These are phyloP conservation scores for Pseudonaja textilis DNA, from an alignment of 2,113 vertebrate species.

Conservation along the genomic window DNA sequence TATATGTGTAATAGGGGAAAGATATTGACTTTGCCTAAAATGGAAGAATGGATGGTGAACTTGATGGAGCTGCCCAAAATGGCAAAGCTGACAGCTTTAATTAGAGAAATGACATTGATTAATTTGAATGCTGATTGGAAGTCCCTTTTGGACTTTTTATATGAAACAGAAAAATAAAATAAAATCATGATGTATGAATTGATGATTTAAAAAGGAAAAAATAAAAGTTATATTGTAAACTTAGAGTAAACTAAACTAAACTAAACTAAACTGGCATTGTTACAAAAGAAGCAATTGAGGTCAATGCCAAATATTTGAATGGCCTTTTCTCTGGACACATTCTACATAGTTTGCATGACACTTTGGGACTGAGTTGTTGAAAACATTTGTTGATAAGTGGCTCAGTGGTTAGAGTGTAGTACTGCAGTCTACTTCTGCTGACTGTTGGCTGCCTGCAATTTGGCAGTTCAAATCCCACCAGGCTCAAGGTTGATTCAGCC, in stretches of 20 bases:
- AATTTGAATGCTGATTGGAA: not conserved
- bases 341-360: not conserved
- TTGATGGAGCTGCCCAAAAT: not conserved
- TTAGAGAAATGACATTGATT: not conserved
- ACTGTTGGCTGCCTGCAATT: no score
- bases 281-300: not conserved
- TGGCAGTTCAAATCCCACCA: no score
- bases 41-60: not conserved
- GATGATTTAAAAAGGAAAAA: not conserved
- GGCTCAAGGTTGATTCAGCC: no score
- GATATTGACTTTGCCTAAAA: not conserved
- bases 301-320: not conserved
- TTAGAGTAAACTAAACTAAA: not conserved
- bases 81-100: not conserved
- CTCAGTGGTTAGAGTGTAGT: no score
- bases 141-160: not conserved
- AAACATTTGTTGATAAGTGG: not conserved
- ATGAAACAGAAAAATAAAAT: not conserved
- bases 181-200: not conserved
- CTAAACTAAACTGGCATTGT: not conserved
- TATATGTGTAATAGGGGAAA: not conserved
- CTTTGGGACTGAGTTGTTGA: not conserved
- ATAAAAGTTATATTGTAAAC: not conserved
- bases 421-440: no score
- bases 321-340: not conserved